A percentile compares a stretch with the other conserved stretches of the same genome.
phyloP scores from a whole-genome alignment of 2,888 invertebrate genomes.

The Sicus ferrugineus region DNA sequence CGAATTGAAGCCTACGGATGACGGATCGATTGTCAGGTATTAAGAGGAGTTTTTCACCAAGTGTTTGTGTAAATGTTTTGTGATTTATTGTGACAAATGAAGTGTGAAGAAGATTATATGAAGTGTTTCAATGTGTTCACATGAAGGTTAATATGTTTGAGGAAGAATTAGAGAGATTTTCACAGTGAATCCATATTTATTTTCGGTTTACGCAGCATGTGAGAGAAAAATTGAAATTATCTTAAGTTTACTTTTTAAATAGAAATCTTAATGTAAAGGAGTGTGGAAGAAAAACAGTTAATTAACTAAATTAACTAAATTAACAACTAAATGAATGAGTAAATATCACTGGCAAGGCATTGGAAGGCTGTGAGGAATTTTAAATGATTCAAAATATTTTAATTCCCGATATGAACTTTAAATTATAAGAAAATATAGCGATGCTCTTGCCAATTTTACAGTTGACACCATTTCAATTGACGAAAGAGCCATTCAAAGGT shows the following conservation, averaged over 20 bases:
- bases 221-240: not conserved
- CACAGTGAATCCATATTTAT: not conserved
- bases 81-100: not conserved
- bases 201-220: constrained; percentile 3
- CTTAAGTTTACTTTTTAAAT: not conserved
- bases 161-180: not conserved
- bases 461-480: not conserved
- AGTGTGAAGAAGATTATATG: not conserved
- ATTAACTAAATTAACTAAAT: too few relatives aligned
- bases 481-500: not conserved
- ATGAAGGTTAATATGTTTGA: not conserved
- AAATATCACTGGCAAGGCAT: too few relatives aligned
- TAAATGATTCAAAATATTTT: not conserved
- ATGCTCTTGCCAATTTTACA: too few relatives aligned
- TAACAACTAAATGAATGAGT: too few relatives aligned
- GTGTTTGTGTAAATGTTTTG: not conserved
- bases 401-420: not conserved
- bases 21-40: not conserved
- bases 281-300: not conserved
- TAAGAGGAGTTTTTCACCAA: not conserved
- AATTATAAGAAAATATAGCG: not conserved
- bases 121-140: not conserved
- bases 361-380: not conserved
- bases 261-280: not conserved
- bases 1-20: constrained; percentile 60